Evolutionary conservation across 2,797 vertebrate species (phyloP), one percentile per base, ranked within the genome.

Genomic region (Lithobates sylvaticus): DNA sequence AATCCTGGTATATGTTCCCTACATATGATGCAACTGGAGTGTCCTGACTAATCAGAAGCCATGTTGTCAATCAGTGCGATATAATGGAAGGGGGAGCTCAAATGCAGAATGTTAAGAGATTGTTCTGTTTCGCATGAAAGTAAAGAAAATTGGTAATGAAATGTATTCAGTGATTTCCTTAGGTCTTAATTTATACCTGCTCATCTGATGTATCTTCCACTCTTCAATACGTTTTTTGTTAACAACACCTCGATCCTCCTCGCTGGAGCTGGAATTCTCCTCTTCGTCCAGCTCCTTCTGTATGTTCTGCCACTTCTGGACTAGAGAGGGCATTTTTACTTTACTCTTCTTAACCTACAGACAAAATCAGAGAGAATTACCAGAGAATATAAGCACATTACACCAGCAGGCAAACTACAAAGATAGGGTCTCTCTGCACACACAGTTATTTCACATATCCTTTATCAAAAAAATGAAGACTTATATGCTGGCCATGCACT

Each of bases 301-400:
- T 90, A 99, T 99, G 83, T 96, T 99, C 92, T 99, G 98, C 98
- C 98, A 99, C 91, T 99, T 99, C 90, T 98, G 97, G 84, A 99
- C 98, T 89, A 99, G 92, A 0, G 98, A 99, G 0, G 98, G 98
- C 98, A 99, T 99, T 92, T 99, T 99, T 26, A 96, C 98, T 91
- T 99, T 99, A 77, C 94, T 97, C 90, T 99, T 99, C 93, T 99
- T 98, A 34, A 94, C 90, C 97, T 98, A 81, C 0, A 36, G n/a
- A 54, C 10, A 29, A 23, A 5, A 2, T 23, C 0, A 58, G 6
- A 61, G 54, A 58, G 21, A 0, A 54, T 54, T 5, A 54, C 13
- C 16, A 54, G 50, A 54, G 44, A 47, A 12, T 23, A 12, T 8
- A 23, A 61, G 18, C 54, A 23, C 54, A 1, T 39, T 39, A 39